Evolutionary conservation across 2,113 vertebrate genomes (phyloP).

Genomic region (Myocastor coypus): DNA sequence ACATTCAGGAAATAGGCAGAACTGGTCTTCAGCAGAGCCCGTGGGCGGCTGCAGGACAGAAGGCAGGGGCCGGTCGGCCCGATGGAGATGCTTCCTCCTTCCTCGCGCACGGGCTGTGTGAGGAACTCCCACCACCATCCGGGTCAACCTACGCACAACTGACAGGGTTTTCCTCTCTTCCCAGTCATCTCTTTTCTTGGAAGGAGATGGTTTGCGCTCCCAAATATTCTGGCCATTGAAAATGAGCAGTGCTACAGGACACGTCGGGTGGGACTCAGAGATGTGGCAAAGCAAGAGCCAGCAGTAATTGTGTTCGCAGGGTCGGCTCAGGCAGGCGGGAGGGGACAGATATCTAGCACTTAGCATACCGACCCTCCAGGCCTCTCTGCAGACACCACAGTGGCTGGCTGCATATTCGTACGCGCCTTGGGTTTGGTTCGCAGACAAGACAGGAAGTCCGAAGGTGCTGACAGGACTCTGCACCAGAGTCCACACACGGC

Average conservation of each 20-base stretch:
- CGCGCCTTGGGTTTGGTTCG: neutral
- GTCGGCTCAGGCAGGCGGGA: neutral
- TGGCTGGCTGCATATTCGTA: no score
- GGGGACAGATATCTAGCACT: neutral
- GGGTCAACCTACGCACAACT: neutral
- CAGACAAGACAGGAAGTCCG: neutral
- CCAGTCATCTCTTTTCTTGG: fast-evolving
- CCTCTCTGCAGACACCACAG: neutral
- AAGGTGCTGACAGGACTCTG: neutral
- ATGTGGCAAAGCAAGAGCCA: no score
- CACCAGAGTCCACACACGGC: neutral
- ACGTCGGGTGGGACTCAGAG: neutral
- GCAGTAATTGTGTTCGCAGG: neutral
- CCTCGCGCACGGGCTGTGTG: neutral
- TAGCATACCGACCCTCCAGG: neutral
- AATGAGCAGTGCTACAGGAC: neutral
- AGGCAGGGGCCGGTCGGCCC: neutral
- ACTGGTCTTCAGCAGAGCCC: neutral
- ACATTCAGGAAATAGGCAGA: neutral
- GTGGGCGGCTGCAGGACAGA: neutral
- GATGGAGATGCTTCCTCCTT: neutral
- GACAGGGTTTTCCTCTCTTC: neutral
- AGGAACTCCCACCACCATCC: neutral
- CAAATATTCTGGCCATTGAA: neutral
- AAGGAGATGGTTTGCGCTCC: neutral